phyloP scores from a whole-genome alignment of 2,113 vertebrate species.

The Oxyura jamaicensis region DNA sequence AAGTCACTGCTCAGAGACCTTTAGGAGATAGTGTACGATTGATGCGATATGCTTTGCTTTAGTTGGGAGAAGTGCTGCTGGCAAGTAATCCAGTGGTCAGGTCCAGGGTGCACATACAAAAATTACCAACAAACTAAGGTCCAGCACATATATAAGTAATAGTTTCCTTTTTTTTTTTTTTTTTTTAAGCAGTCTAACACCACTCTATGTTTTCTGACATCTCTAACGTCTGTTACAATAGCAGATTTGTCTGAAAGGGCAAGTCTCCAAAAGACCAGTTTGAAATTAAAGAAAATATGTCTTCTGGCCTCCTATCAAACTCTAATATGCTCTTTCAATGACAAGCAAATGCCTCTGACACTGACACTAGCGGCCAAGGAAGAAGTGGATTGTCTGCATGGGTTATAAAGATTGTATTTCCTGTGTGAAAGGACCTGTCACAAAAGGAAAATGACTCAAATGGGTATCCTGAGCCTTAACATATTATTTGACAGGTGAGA shows the following conservation, averaged over 20 bases:
- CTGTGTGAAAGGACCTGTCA: not conserved
- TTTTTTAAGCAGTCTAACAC: not conserved
- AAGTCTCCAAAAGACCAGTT: not conserved
- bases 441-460: not conserved
- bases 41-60: not conserved
- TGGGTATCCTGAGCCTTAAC: not conserved
- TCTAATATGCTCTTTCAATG: not conserved
- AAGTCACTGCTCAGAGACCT: constrained; percentile 50
- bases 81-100: not conserved
- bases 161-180: not conserved
- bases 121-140: not conserved
- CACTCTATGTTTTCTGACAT: not conserved
- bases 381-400: not conserved
- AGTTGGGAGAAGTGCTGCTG: not conserved
- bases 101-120: not conserved
- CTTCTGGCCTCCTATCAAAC: not conserved
- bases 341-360: not conserved
- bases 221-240: not conserved
- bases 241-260: not conserved
- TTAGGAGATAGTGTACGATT: not conserved
- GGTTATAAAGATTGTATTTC: not conserved
- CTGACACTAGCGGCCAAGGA: not conserved
- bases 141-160: not conserved
- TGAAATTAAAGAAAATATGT: not conserved
- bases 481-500: not conserved